These are phyloP conservation scores for Sarcoramphus papa DNA, from an alignment of 2,797 vertebrate genomes.

Conservation along the genomic window DNA sequence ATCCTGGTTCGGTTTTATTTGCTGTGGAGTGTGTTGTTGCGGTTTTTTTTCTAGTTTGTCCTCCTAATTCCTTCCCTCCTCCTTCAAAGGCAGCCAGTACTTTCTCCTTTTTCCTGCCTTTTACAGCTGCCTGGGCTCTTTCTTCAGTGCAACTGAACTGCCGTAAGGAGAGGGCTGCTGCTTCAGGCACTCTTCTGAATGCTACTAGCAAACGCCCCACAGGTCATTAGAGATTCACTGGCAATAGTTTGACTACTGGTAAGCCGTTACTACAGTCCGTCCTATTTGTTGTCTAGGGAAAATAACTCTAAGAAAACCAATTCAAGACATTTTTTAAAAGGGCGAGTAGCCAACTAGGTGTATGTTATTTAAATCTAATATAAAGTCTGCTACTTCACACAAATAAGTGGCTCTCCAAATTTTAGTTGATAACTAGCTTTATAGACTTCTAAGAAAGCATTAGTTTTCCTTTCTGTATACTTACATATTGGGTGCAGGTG, in stretches of 20 bases:
- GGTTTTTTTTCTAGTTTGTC: rapidly evolving
- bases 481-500: rapidly evolving
- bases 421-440: background rate
- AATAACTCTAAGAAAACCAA: background rate
- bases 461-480: background rate
- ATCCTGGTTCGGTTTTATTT: rapidly evolving
- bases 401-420: background rate
- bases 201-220: background rate
- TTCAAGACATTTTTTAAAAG: background rate
- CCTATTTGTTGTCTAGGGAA: background rate
- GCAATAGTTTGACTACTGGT: background rate
- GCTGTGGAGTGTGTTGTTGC: background rate
- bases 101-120: background rate
- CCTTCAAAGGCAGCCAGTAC: background rate
- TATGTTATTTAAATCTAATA: background rate
- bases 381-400: background rate
- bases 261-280: background rate
- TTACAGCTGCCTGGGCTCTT: background rate
- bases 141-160: background rate
- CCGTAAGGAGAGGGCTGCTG: background rate
- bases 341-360: background rate
- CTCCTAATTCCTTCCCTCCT: background rate
- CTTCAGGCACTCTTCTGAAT: background rate
- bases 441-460: background rate
- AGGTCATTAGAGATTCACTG: background rate